These are phyloP conservation scores for Cossypha caffra DNA, from an alignment of 2,797 vertebrate genomes.

Conservation along the genomic window DNA sequence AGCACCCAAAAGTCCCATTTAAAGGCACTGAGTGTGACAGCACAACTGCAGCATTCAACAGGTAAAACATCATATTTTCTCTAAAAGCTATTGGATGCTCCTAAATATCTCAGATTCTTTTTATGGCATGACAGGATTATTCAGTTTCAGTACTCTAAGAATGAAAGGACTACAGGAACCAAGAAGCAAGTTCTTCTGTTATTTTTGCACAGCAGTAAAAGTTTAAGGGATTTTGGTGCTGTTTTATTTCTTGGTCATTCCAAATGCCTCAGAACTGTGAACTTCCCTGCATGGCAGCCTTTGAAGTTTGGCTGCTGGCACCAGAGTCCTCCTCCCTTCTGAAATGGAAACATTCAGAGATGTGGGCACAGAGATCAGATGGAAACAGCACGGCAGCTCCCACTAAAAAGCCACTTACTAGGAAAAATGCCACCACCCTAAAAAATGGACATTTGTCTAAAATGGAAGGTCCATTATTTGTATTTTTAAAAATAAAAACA, in stretches of 20 bases:
- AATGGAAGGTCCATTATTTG: background rate
- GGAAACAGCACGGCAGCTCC: background rate
- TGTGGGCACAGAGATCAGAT: background rate
- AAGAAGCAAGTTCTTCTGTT: background rate
- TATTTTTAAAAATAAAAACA: background rate
- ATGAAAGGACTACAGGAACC: background rate
- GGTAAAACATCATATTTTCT: background rate
- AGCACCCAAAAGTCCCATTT: background rate
- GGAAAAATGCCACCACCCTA: accelerated
- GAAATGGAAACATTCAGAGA: background rate
- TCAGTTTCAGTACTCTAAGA: background rate
- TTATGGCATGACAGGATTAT: background rate
- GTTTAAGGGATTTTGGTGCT: background rate
- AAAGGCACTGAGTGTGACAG: accelerated
- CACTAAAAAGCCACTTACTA: background rate
- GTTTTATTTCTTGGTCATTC: background rate
- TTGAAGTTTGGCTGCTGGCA: background rate
- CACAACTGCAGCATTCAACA: background rate
- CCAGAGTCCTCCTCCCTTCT: background rate
- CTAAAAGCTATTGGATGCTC: background rate
- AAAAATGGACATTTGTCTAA: background rate
- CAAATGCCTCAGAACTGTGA: background rate
- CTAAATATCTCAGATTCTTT: background rate
- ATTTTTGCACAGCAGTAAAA: background rate
- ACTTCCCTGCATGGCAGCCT: background rate